Conservation (phyloP, 2,113 vertebrate genomes). For the Monopterus albus region DNA sequence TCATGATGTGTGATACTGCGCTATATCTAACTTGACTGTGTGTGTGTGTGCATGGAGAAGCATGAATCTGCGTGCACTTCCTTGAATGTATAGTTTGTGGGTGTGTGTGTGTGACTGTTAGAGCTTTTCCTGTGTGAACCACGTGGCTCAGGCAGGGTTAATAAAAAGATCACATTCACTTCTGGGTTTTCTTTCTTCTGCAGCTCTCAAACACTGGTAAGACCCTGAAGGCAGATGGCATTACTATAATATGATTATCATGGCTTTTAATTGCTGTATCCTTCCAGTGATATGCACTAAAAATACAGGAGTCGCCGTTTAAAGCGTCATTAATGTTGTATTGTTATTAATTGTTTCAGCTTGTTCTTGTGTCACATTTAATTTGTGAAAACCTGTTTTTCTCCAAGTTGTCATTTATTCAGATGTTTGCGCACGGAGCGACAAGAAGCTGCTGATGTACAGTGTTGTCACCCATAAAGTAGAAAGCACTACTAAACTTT, state of each 20-base stretch:
- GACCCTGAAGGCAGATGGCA: slow-evolving; percentile 28
- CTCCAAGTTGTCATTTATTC: neutral
- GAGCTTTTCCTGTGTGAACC: slow-evolving; percentile 80
- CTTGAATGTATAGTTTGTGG: slow-evolving; percentile 2
- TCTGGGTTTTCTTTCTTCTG: slow-evolving; percentile 77
- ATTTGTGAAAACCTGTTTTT: slow-evolving; percentile 11
- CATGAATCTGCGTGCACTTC: slow-evolving; percentile 21
- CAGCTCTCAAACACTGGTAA: slow-evolving; percentile 68
- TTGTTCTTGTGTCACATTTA: neutral
- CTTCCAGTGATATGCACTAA: neutral
- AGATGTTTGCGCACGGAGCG: slow-evolving; percentile 29
- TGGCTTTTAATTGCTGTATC: neutral
- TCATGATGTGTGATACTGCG: too few species aligned
- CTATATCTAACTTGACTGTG: too few species aligned
- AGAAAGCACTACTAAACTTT: slow-evolving; percentile 99
- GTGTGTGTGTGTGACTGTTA: slow-evolving; percentile 42
- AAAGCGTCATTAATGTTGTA: neutral
- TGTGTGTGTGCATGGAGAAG: slow-evolving; percentile 14
- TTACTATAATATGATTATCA: neutral
- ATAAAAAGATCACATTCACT: slow-evolving; percentile 79
- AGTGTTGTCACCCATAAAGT: slow-evolving; percentile 99
- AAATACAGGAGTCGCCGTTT: neutral
- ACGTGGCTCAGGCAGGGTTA: slow-evolving; percentile 76
- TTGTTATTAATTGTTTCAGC: neutral
- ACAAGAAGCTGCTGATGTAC: slow-evolving; percentile 82